Evolutionary conservation across 2,888 invertebrate genomes (phyloP).

Genomic region (Seira ritae): DNA sequence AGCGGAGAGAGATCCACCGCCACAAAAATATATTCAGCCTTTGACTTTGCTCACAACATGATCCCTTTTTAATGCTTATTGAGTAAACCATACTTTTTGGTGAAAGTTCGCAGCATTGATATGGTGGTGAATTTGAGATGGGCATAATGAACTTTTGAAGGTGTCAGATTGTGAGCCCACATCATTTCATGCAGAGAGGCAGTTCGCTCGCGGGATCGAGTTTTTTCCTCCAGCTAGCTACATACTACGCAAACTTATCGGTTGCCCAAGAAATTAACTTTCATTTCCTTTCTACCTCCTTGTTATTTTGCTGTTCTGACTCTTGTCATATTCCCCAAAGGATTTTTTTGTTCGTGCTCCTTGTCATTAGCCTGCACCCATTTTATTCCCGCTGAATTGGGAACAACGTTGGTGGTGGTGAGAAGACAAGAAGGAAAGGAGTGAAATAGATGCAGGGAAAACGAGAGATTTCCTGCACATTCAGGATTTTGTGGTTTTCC

Average conservation of each 20-base stretch:
- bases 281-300: constrained; percentile 55
- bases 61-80: too few species aligned
- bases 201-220: too few species aligned
- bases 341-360: constrained; percentile 32
- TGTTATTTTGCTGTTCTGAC: constrained; percentile 50
- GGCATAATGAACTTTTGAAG: neutral
- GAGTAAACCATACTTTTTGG: too few species aligned
- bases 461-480: constrained; percentile 30
- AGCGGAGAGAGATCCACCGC: too few species aligned
- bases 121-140: too few species aligned
- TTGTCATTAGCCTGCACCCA: constrained; percentile 41
- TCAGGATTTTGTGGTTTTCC: constrained; percentile 25
- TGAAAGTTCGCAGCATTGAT: too few species aligned
- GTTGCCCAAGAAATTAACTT: constrained; percentile 52
- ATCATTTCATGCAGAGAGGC: too few species aligned
- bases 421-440: constrained; percentile 17
- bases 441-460: constrained; percentile 14
- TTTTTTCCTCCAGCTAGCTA: neutral
- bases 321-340: constrained; percentile 57
- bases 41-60: too few species aligned
- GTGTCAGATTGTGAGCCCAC: neutral
- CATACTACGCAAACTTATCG: neutral
- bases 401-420: neutral
- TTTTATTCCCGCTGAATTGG: constrained; percentile 17
- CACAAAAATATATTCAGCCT: too few species aligned